Evolutionary conservation across 2,113 vertebrate genomes (phyloP).

Genomic region (Oenanthe oenanthe): DNA sequence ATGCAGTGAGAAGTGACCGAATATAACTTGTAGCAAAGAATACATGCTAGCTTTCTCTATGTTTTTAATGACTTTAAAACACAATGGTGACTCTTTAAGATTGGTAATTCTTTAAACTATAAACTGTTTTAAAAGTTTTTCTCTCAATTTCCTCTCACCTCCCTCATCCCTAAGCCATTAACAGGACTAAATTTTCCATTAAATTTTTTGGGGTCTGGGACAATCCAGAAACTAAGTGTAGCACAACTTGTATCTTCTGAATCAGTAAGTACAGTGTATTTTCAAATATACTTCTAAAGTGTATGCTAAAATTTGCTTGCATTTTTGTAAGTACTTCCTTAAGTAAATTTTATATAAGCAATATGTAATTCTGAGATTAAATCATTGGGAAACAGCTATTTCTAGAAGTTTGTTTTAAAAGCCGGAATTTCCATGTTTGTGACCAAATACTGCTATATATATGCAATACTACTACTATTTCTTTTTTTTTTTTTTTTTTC

Average conservation of each 20-base stretch:
- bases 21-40: neutral
- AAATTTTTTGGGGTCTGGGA: neutral
- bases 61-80: neutral
- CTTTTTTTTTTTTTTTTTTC: neutral
- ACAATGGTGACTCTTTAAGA: neutral
- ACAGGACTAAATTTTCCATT: neutral
- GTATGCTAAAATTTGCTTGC: neutral
- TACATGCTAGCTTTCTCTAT: accelerated
- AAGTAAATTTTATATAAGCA: neutral
- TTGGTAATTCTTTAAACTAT: neutral
- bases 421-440: neutral
- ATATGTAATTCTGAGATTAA: neutral
- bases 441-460: neutral
- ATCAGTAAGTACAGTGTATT: neutral
- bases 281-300: neutral
- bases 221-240: neutral
- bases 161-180: neutral
- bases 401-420: neutral
- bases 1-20: neutral
- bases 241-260: neutral
- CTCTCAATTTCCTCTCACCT: neutral
- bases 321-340: neutral
- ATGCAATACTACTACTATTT: neutral
- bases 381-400: neutral
- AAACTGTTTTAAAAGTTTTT: neutral